Evolutionary conservation across 2,113 vertebrate species (phyloP).

Genomic region (Columba janthina): DNA sequence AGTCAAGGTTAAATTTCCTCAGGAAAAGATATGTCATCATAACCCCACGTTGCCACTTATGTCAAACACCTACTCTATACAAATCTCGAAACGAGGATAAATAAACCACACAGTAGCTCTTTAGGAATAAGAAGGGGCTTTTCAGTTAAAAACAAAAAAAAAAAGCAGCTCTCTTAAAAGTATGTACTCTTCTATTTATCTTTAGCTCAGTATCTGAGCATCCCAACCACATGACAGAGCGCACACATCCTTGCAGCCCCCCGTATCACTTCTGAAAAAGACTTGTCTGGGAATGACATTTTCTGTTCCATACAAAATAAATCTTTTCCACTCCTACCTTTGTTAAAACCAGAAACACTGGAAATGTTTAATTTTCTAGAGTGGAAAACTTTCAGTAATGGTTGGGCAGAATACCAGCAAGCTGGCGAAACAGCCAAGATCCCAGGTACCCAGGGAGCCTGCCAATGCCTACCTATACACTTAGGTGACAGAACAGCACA

Average conservation of each 20-base stretch:
- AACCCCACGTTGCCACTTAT: constrained; percentile 28
- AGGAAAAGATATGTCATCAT: constrained; percentile 56
- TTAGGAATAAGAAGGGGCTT: not conserved
- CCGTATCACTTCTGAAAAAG: not conserved
- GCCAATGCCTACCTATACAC: not conserved
- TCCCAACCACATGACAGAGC: not conserved
- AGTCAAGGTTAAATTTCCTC: constrained; percentile 36
- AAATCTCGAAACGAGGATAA: constrained; percentile 20
- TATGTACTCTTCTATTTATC: not conserved
- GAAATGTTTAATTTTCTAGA: not conserved
- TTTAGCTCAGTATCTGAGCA: not conserved
- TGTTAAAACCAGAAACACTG: not conserved
- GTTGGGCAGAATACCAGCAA: not conserved
- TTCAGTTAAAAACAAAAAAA: not conserved
- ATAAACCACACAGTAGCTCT: constrained; percentile 14
- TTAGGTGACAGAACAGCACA: not conserved
- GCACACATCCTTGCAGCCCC: not conserved
- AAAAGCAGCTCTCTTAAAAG: not conserved
- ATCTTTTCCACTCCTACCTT: not conserved
- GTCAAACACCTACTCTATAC: constrained; percentile 32
- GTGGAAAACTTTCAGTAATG: not conserved
- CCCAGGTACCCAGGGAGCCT: not conserved
- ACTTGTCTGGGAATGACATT: not conserved
- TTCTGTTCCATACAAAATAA: not conserved
- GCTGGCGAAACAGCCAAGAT: not conserved